Evolutionary conservation across 1,140 invertebrate species (phyloP), one percentile per base, ranked within the genome.

Genomic region (Pissodes strobi): DNA sequence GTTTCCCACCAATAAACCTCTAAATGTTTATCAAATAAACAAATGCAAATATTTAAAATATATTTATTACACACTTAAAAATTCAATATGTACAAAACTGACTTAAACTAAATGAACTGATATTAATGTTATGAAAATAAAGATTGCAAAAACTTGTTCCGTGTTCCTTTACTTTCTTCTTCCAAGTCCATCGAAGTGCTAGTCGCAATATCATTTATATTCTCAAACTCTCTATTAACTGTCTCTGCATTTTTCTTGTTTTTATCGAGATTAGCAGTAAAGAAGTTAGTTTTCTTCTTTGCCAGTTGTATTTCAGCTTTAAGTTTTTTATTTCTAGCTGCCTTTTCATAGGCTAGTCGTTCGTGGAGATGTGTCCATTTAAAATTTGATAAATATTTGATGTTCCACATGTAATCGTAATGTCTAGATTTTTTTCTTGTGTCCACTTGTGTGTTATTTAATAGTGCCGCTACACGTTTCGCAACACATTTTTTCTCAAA

Each of bases 341-440:
- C 92, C 76, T 88, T 88, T 80, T 98, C 95, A 81, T 97, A 97
- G 12, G 90, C 89, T 58, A 98, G 81, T 72, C 94, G 85, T 80
- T 98, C 96, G 74, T 90, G 93, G 15, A 99, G 81, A 81, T 99
- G 94, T 45, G 88, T 83, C 96, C 96, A 99, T 79, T 97, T 97
- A 76, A 98, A 98, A 66, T 93, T 87, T 5, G 90, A 88, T 53
- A 99, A 83, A 79, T 98, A 99, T 80, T 97, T 98, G 51, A 98
- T 91, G 74, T 91, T 95, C 96, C 96, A 99, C 34, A 97, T 82
- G 77, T 87, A 86, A 74, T 96, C 95, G 76, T 89, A 93, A 79
- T 93, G 94, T 73, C 89, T 88, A 30, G 89, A 93, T 68, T 87
- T 90, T 75, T 94, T 94, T 71, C 90, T 88, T 1, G 86, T 89